Evolutionary conservation across 2,888 invertebrate genomes (phyloP).

Genomic region (Catocala fraxini): DNA sequence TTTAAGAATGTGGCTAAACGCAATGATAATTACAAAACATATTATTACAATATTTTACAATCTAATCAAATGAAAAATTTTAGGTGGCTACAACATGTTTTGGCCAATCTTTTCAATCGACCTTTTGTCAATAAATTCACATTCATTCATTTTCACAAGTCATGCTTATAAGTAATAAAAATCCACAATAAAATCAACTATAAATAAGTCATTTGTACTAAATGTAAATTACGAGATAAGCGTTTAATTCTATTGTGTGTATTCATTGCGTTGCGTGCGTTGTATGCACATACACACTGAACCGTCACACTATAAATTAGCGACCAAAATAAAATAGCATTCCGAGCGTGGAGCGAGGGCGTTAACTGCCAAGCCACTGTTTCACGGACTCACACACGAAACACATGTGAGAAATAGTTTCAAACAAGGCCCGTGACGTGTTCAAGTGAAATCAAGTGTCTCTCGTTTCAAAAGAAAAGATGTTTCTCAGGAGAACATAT

Average conservation of each 20-base stretch:
- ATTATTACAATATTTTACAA: too few relatives aligned
- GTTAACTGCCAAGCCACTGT: conserved; percentile 59
- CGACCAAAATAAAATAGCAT: conserved; percentile 75
- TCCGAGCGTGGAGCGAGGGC: conserved; percentile 60
- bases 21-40: too few relatives aligned
- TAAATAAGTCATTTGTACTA: conserved; percentile 47
- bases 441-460: conserved; percentile 21
- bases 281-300: conserved; percentile 48
- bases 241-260: conserved; percentile 54
- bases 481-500: conserved; percentile 6
- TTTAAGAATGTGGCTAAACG: too few relatives aligned
- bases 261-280: conserved; percentile 43
- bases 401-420: conserved; percentile 50
- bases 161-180: background rate
- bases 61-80: too few relatives aligned
- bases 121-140: too few relatives aligned
- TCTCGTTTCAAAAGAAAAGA: conserved; percentile 10
- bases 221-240: conserved; percentile 49
- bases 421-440: conserved; percentile 21
- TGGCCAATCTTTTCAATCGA: too few relatives aligned
- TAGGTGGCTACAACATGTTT: too few relatives aligned
- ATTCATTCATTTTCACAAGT: too few relatives aligned
- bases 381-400: conserved; percentile 21
- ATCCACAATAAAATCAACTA: conserved; percentile 27
- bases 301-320: conserved; percentile 72